These are phyloP conservation scores for Mechanitis messenoides DNA, from an alignment of 2,888 invertebrate species.

Conservation along the genomic window DNA sequence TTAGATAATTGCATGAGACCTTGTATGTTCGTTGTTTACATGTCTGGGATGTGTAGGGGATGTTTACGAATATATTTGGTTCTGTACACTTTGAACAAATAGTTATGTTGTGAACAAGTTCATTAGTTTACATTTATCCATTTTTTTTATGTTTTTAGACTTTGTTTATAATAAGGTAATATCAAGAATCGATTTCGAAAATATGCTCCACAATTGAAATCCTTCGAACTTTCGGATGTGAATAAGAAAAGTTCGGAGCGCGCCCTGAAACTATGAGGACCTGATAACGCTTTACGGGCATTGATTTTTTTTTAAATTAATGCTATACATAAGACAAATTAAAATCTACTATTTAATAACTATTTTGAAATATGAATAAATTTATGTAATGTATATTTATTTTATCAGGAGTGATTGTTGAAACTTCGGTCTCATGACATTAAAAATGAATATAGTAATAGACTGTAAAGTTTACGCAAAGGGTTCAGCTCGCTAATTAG, in stretches of 20 bases:
- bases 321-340: no score
- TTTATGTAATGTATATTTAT: no score
- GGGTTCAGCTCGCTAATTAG: conserved; percentile 2
- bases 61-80: conserved; percentile 10
- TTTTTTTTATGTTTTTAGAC: conserved; percentile 11
- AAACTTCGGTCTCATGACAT: no score
- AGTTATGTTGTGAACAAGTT: neutral
- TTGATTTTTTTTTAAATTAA: no score
- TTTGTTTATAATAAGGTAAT: conserved; percentile 20
- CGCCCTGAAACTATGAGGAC: neutral
- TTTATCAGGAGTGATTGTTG: no score
- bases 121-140: neutral
- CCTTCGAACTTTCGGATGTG: conserved; percentile 24
- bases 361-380: no score
- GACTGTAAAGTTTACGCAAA: neutral
- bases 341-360: no score
- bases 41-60: conserved; percentile 30
- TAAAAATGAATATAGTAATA: neutral
- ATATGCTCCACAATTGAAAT: conserved; percentile 20
- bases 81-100: neutral
- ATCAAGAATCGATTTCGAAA: conserved; percentile 26
- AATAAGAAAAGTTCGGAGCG: conserved; percentile 21
- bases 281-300: no score
- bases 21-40: conserved; percentile 40
- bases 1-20: conserved; percentile 63